Percentiles rank a stretch among this genome's conserved stretches.
phyloP scores from a whole-genome alignment of 2,888 invertebrate species.

The Agrotis segetum region DNA sequence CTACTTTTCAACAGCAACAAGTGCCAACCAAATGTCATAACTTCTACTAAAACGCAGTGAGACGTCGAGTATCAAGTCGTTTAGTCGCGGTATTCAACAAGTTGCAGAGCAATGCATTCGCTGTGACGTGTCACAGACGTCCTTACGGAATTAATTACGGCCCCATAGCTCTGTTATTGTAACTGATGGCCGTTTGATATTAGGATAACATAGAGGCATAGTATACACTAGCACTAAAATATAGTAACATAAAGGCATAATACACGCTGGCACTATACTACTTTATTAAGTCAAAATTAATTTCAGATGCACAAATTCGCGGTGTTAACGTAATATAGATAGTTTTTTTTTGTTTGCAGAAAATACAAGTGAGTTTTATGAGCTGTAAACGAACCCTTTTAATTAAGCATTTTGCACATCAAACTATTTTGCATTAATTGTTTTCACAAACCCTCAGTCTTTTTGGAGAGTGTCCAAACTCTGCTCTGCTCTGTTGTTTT shows the following conservation, averaged over 20 bases:
- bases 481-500: no score
- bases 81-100: constrained; percentile 58
- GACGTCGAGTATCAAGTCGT: constrained; percentile 68
- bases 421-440: no score
- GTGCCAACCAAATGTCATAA: constrained; percentile 19
- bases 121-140: constrained; percentile 73
- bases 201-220: not conserved
- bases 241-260: not conserved
- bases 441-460: no score
- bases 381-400: no score
- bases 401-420: no score
- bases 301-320: no score
- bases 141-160: constrained; percentile 77
- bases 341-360: no score
- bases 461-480: no score
- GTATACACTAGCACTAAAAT: not conserved
- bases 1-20: constrained; percentile 29
- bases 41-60: constrained; percentile 6
- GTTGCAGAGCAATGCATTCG: constrained; percentile 74
- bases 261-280: no score
- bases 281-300: no score
- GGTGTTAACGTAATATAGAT: no score
- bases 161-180: constrained; percentile 55
- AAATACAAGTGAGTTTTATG: no score
- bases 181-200: constrained; percentile 57